Percentiles rank a stretch among this genome's conserved stretches.
phyloP scores from a whole-genome alignment of 2,888 invertebrate species.

The Lithodes maja region DNA sequence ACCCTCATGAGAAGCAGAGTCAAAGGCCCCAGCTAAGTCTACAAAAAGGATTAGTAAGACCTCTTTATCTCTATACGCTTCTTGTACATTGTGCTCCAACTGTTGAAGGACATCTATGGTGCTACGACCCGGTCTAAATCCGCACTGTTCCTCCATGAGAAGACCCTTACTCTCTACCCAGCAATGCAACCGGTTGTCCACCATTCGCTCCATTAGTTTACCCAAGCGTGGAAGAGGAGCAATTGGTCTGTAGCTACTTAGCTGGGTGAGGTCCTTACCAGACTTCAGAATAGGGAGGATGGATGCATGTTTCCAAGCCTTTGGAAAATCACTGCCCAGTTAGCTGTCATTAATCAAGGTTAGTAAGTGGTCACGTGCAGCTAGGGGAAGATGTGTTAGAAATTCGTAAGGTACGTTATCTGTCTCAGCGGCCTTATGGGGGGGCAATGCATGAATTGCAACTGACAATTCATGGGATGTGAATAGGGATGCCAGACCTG shows the following conservation, averaged over 20 bases:
- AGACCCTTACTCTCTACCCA: not conserved
- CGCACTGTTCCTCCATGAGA: not conserved
- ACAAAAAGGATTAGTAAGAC: no score
- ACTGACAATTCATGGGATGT: not conserved
- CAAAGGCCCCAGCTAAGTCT: no score
- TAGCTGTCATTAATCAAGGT: not conserved
- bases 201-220: not conserved
- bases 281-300: slow-evolving; percentile 25
- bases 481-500: not conserved
- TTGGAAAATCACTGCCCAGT: not conserved
- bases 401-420: not conserved
- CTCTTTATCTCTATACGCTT: no score
- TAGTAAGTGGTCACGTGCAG: not conserved
- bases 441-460: not conserved
- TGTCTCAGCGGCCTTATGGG: not conserved
- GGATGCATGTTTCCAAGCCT: not conserved
- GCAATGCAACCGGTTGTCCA: not conserved
- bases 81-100: no score
- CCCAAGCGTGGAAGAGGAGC: not conserved
- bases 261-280: slow-evolving; percentile 8
- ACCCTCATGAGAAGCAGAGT: no score
- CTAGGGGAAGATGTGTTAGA: not conserved
- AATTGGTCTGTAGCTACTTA: not conserved
- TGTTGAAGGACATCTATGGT: not conserved
- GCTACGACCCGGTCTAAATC: not conserved